These are phyloP conservation scores for Rhinoptilus africanus DNA, from an alignment of 2,113 vertebrate genomes.

Conservation along the genomic window DNA sequence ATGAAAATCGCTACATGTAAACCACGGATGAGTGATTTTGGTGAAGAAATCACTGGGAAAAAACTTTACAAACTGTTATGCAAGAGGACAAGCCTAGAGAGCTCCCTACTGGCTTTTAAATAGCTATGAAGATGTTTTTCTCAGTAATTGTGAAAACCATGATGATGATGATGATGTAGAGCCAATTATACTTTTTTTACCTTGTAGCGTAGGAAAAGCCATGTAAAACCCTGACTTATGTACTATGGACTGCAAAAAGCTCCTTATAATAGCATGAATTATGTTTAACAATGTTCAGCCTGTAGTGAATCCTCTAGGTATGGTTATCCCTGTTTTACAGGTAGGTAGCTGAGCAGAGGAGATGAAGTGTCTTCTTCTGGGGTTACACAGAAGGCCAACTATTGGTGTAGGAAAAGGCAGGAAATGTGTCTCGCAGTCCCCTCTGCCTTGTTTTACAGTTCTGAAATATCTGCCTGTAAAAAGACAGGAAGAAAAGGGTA, in stretches of 20 bases:
- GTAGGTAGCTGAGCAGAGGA: background rate
- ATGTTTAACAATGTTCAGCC: background rate
- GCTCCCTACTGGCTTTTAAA: conserved; percentile 2
- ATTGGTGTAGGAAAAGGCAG: background rate
- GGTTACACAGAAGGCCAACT: background rate
- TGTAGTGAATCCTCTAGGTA: background rate
- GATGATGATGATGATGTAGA: background rate
- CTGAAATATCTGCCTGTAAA: background rate
- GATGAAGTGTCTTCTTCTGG: background rate
- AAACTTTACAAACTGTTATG: background rate
- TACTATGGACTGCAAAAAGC: background rate
- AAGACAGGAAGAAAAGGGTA: background rate
- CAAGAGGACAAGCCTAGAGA: background rate
- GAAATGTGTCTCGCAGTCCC: background rate
- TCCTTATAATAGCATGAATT: background rate
- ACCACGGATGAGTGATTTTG: background rate
- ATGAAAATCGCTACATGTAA: background rate
- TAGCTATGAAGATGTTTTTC: background rate
- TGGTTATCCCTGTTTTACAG: background rate
- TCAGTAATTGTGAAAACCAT: background rate
- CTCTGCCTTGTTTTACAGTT: background rate
- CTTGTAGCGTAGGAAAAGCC: background rate
- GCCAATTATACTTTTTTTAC: background rate
- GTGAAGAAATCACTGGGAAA: background rate
- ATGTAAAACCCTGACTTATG: background rate